Evolutionary conservation across 1,140 invertebrate species (phyloP).

Genomic region (Tetramorium simillimum): DNA sequence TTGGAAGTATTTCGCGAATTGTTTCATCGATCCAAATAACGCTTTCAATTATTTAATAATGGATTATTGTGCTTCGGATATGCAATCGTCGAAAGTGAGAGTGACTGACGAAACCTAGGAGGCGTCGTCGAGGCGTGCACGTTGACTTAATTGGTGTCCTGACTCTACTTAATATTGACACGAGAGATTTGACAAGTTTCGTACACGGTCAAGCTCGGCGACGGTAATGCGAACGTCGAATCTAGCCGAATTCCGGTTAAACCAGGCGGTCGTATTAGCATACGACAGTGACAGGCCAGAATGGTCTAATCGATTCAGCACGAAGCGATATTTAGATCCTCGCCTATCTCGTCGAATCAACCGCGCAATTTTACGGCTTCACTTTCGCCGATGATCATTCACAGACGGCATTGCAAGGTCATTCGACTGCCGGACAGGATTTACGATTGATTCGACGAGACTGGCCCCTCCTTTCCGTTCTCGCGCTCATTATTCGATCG

Average conservation of each 20-base stretch:
- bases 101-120: constrained; percentile 4
- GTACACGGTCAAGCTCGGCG: background rate
- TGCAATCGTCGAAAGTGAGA: constrained; percentile 32
- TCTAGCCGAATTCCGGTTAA: constrained; percentile 34
- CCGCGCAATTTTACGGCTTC: background rate
- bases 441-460: constrained; percentile 47
- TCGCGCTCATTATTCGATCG: background rate
- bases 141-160: background rate
- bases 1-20: background rate
- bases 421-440: constrained; percentile 1
- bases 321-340: background rate
- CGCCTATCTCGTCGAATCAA: background rate
- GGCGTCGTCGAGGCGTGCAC: background rate
- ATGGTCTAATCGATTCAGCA: constrained; percentile 33
- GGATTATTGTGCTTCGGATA: background rate
- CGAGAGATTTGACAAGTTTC: background rate
- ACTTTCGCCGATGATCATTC: constrained; percentile 56
- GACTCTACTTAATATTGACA: constrained; percentile 3
- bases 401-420: constrained; percentile 51
- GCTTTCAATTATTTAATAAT: background rate
- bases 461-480: constrained; percentile 3
- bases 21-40: background rate
- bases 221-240: background rate
- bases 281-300: constrained; percentile 4
- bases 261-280: constrained; percentile 45